phyloP scores from a whole-genome alignment of 2,113 vertebrate species.

The Leptobrachium ailaonicum region DNA sequence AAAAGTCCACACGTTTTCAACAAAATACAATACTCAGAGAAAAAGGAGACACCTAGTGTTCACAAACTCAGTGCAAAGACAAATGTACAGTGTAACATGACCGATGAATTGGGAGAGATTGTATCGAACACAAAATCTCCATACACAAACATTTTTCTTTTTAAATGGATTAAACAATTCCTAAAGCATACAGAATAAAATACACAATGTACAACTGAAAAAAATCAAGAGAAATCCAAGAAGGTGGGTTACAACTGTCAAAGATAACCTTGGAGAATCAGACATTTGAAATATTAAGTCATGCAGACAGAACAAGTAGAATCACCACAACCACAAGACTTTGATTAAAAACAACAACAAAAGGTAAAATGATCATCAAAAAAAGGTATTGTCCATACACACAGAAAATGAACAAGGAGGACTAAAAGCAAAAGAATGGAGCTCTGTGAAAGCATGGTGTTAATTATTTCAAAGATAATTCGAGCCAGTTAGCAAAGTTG shows the following conservation, averaged over 20 bases:
- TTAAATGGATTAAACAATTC: background rate
- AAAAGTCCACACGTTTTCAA: conserved; percentile 53
- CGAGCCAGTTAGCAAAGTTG: no score
- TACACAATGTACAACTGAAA: conserved; percentile 59
- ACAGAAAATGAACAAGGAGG: background rate
- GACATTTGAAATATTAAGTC: conserved; percentile 67
- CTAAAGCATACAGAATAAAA: conserved; percentile 20
- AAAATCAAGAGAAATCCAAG: conserved; percentile 60
- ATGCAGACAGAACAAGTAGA: conserved; percentile 78
- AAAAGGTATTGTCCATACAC: conserved; percentile 29
- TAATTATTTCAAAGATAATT: no score
- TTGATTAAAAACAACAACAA: conserved; percentile 48
- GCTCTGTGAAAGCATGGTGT: no score
- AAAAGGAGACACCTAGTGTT: background rate
- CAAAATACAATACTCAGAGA: conserved; percentile 8
- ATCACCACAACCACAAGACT: conserved; percentile 64
- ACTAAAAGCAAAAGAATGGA: no score
- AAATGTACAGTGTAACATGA: background rate
- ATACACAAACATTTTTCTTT: background rate
- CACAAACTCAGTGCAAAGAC: background rate
- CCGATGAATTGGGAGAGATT: no score
- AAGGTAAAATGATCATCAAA: conserved; percentile 57
- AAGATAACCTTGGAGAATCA: conserved; percentile 74
- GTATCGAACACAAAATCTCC: background rate
- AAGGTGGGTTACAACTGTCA: conserved; percentile 67